Conservation (phyloP, 2,888 invertebrate genomes). For the Diloba caeruleocephala region DNA sequence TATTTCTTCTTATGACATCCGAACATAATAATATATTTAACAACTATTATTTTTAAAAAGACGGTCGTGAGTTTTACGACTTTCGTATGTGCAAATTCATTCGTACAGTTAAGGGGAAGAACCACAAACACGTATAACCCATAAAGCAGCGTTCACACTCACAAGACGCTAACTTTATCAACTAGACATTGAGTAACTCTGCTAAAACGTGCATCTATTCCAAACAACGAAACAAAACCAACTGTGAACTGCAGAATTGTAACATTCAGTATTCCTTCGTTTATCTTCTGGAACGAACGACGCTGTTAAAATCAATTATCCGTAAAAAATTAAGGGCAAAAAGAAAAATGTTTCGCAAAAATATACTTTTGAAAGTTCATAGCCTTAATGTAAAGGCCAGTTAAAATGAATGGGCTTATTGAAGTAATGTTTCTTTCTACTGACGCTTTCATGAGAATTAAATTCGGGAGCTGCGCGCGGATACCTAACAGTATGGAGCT, state of each 20-base stretch:
- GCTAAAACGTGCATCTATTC: constrained; percentile 5
- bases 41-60: too few relatives aligned
- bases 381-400: background rate
- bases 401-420: background rate
- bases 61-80: too few relatives aligned
- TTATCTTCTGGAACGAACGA: constrained; percentile 42
- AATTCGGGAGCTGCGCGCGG: too few relatives aligned
- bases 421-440: too few relatives aligned
- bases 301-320: constrained; percentile 48
- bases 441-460: too few relatives aligned
- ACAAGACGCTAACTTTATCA: constrained; percentile 15
- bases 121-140: background rate
- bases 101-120: too few relatives aligned
- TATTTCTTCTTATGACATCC: too few relatives aligned
- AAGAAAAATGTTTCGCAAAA: constrained; percentile 13
- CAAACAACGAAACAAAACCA: too few relatives aligned
- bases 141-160: constrained; percentile 18
- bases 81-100: too few relatives aligned
- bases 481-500: too few relatives aligned
- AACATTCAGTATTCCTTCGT: constrained; percentile 23
- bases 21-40: too few relatives aligned
- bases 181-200: constrained; percentile 17
- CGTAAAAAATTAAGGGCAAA: constrained; percentile 38
- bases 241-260: constrained; percentile 8
- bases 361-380: constrained; percentile 21